phyloP scores from a whole-genome alignment of 35 echinoderm and acorn worm genomes.

The Strongylocentrotus purpuratus region DNA sequence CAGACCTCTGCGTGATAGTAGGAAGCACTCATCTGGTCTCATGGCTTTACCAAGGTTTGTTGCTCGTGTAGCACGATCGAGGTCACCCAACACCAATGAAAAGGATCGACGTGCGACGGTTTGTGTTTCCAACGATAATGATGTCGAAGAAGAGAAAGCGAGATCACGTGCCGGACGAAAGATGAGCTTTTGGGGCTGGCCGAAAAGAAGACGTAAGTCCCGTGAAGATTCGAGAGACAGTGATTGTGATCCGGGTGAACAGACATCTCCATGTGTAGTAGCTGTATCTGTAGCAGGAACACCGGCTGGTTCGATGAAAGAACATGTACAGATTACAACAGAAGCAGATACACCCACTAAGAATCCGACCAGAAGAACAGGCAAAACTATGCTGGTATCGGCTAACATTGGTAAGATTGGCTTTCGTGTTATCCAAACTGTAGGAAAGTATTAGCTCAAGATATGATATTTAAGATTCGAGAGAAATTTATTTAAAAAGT shows the following conservation, averaged over 20 bases:
- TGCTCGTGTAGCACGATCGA: slow-evolving; percentile 56
- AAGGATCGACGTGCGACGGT: slow-evolving; percentile 58
- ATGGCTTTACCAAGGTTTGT: slow-evolving; percentile 65
- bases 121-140: slow-evolving; percentile 27
- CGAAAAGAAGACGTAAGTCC: slow-evolving; percentile 59
- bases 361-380: slow-evolving; percentile 28
- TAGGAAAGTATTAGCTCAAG: too few relatives aligned
- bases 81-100: slow-evolving; percentile 56
- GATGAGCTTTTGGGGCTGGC: slow-evolving; percentile 68
- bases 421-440: neutral
- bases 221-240: slow-evolving; percentile 59
- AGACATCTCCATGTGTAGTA: neutral
- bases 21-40: slow-evolving; percentile 62
- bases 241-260: slow-evolving; percentile 17
- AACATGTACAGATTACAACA: neutral
- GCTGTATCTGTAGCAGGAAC: neutral
- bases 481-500: too few relatives aligned
- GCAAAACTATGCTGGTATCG: slow-evolving; percentile 39
- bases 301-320: slow-evolving; percentile 3
- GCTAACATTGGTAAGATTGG: slow-evolving; percentile 39
- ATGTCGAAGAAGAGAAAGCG: slow-evolving; percentile 6
- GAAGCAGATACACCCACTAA: slow-evolving; percentile 23
- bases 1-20: slow-evolving; percentile 57
- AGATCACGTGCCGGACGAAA: slow-evolving; percentile 37
- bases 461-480: too few relatives aligned